phyloP scores from a whole-genome alignment of 2,888 invertebrate species.

The Drosophila anomelani region DNA sequence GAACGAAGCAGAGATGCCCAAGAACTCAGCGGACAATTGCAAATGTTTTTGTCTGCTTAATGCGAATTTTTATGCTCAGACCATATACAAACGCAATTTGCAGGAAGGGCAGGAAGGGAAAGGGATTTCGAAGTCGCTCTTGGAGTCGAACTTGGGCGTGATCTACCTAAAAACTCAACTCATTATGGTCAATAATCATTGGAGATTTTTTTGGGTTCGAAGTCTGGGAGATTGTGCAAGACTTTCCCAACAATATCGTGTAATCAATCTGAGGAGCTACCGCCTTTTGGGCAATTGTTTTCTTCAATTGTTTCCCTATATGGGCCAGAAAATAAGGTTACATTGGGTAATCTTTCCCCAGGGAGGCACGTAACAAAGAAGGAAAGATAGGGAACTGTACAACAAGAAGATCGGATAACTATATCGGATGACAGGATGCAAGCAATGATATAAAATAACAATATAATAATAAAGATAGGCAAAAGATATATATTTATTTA shows the following conservation, averaged over 20 bases:
- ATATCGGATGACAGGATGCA: slow-evolving; percentile 17
- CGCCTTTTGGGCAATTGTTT: slow-evolving; percentile 50
- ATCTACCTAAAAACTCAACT: slow-evolving; percentile 63
- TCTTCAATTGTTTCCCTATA: slow-evolving; percentile 41
- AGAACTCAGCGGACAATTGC: slow-evolving; percentile 65
- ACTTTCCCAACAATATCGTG: slow-evolving; percentile 46
- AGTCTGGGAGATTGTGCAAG: slow-evolving; percentile 21
- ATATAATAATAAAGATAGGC: background rate
- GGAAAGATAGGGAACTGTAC: slow-evolving; percentile 4
- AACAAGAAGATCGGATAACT: slow-evolving; percentile 28
- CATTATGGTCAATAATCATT: slow-evolving; percentile 58
- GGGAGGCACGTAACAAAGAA: slow-evolving; percentile 2
- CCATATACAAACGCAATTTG: slow-evolving; percentile 66
- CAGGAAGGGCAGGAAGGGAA: slow-evolving; percentile 7
- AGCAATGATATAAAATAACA: background rate
- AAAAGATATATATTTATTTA: background rate
- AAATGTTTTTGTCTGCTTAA: slow-evolving; percentile 69
- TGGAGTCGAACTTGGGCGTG: slow-evolving; percentile 56
- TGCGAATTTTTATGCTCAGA: slow-evolving; percentile 70
- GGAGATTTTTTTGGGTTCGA: slow-evolving; percentile 23
- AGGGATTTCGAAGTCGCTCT: background rate
- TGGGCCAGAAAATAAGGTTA: slow-evolving; percentile 47
- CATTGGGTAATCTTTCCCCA: slow-evolving; percentile 27
- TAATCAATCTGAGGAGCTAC: slow-evolving; percentile 56
- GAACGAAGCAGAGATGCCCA: slow-evolving; percentile 34